These are phyloP conservation scores for Drosophila mayri DNA, from an alignment of 1,140 invertebrate genomes.

Conservation along the genomic window DNA sequence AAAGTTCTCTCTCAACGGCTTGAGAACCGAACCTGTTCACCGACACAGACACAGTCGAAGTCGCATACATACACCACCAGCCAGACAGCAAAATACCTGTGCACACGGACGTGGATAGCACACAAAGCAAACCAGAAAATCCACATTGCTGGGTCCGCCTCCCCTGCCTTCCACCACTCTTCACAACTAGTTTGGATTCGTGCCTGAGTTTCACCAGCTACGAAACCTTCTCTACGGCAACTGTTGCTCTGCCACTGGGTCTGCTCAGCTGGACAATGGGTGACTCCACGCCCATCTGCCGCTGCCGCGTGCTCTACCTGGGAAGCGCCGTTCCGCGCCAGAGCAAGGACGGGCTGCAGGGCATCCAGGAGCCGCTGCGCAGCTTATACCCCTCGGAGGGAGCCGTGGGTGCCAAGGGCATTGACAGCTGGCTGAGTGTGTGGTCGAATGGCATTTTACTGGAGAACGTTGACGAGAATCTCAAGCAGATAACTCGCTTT, in stretches of 20 bases:
- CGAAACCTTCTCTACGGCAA: conserved; percentile 2
- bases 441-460: conserved; percentile 98
- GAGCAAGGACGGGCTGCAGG: conserved; percentile 98
- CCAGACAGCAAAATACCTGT: conserved; percentile 24
- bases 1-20: conserved; percentile 70
- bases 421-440: conserved; percentile 98
- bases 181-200: conserved; percentile 26
- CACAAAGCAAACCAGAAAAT: conserved; percentile 83
- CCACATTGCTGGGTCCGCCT: conserved; percentile 64
- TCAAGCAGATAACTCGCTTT: conserved; percentile 97
- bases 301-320: conserved; percentile 98
- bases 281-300: conserved; percentile 95
- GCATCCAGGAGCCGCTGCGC: conserved; percentile 98
- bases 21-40: conserved; percentile 60
- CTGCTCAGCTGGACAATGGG: conserved; percentile 53
- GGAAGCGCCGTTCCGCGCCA: conserved; percentile 98
- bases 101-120: conserved; percentile 60
- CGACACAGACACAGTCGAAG: conserved; percentile 26
- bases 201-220: conserved; percentile 30
- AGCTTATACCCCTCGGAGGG: conserved; percentile 94
- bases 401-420: conserved; percentile 94
- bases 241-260: conserved; percentile 6
- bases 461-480: conserved; percentile 98
- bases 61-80: conserved; percentile 17
- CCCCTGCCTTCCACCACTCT: background rate